phyloP scores from a whole-genome alignment of 2,113 vertebrate species.

The Pterocles orientalis region DNA sequence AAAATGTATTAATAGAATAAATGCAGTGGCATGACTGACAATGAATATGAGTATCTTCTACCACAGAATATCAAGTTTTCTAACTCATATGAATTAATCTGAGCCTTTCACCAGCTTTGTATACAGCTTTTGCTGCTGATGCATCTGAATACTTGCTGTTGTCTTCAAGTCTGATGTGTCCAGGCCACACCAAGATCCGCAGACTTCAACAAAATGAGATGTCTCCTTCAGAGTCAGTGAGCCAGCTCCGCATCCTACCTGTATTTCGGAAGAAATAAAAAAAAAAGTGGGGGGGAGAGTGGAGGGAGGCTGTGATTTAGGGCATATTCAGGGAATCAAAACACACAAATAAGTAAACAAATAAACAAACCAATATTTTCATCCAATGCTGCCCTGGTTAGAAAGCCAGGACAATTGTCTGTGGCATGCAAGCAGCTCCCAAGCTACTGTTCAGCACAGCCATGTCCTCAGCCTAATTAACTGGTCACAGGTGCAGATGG shows the following conservation, averaged over 20 bases:
- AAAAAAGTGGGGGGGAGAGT: fast-evolving
- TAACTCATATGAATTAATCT: not conserved
- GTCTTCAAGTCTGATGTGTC: not conserved
- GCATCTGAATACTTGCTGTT: not conserved
- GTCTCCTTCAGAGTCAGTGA: not conserved
- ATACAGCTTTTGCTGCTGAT: not conserved
- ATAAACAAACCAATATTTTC: not conserved
- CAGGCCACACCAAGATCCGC: not conserved
- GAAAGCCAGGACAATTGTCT: not conserved
- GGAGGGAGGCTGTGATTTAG: not conserved
- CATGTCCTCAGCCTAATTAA: not conserved
- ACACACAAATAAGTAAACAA: not conserved
- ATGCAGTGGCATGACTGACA: not conserved
- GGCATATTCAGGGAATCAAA: not conserved
- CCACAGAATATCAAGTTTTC: not conserved
- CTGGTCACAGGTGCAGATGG: slow-evolving; percentile 1
- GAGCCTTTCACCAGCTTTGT: not conserved
- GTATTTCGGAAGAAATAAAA: not conserved
- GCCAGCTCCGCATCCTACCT: not conserved
- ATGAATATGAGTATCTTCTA: not conserved
- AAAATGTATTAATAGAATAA: not conserved
- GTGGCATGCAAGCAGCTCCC: not conserved
- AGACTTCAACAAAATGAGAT: not conserved
- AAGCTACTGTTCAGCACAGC: not conserved
- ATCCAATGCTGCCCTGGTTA: not conserved